Conservation (phyloP, 1,140 invertebrate species). For the Meloidogyne hapla region DNA sequence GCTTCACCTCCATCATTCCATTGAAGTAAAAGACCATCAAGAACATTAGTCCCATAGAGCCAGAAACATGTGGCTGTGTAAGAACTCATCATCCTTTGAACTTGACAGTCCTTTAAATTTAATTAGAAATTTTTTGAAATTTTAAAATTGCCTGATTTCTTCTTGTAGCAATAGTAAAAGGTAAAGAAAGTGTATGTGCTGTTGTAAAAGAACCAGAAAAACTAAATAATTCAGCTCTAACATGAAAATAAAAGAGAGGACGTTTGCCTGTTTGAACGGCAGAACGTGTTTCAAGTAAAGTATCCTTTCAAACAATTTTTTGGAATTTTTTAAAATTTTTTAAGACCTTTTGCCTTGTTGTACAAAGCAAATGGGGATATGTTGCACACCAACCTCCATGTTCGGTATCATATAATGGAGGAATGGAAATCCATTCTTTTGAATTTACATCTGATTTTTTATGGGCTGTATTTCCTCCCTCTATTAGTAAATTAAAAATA, state of each 20-base stretch:
- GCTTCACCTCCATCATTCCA: conserved; percentile 57
- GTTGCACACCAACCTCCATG: conserved; percentile 58
- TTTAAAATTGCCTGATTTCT: conserved; percentile 51
- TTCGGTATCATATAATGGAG: conserved; percentile 56
- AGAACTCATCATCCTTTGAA: conserved; percentile 63
- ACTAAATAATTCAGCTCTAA: conserved; percentile 57
- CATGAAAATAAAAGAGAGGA: conserved; percentile 62
- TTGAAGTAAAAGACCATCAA: conserved; percentile 60
- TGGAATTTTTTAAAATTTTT: not conserved
- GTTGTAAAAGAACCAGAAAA: conserved; percentile 56
- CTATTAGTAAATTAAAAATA: conserved; percentile 23
- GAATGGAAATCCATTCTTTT: conserved; percentile 62
- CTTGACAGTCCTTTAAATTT: conserved; percentile 55
- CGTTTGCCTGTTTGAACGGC: conserved; percentile 58
- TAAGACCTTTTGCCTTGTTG: conserved; percentile 58
- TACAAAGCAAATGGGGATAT: conserved; percentile 63
- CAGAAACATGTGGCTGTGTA: conserved; percentile 64
- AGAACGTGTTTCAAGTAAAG: conserved; percentile 54
- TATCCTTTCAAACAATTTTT: conserved; percentile 32
- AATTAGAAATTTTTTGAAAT: not conserved
- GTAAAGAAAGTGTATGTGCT: conserved; percentile 61
- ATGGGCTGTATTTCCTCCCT: conserved; percentile 61
- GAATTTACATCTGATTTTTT: conserved; percentile 63
- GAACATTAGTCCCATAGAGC: conserved; percentile 59
- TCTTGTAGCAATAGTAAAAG: conserved; percentile 61